These are phyloP conservation scores for Orchesella cincta DNA, from an alignment of 1,140 invertebrate species.

Conservation along the genomic window DNA sequence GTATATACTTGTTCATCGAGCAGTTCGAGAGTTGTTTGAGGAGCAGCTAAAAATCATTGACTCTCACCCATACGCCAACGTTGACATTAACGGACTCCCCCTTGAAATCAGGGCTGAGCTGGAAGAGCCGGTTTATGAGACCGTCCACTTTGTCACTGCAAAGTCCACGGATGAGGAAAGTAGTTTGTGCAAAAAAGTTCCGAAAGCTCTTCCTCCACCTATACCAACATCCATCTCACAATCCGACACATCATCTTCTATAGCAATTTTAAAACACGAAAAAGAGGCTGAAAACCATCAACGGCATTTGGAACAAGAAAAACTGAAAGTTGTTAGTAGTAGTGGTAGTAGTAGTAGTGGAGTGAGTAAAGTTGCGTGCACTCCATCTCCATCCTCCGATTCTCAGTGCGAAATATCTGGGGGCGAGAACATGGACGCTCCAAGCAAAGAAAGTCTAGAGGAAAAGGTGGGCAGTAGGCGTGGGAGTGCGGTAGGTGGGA, in stretches of 20 bases:
- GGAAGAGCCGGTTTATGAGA: conserved; percentile 52
- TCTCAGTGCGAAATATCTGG: neutral
- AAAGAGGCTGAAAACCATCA: conserved; percentile 56
- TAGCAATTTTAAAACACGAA: no score
- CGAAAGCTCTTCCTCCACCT: conserved; percentile 10
- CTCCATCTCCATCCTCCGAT: conserved; percentile 9
- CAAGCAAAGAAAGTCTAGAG: neutral
- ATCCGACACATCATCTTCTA: conserved; percentile 48
- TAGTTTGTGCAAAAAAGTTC: conserved; percentile 28
- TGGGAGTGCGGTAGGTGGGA: neutral
- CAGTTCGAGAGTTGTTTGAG: conserved; percentile 61
- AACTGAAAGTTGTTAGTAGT: neutral
- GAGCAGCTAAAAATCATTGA: conserved; percentile 63
- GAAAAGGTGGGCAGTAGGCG: neutral
- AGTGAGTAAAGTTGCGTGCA: conserved; percentile 15
- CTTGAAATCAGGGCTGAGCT: conserved; percentile 52
- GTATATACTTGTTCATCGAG: conserved; percentile 61
- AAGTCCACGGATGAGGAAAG: conserved; percentile 20
- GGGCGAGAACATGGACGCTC: neutral
- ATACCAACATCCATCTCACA: conserved; percentile 50
- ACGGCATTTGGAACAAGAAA: conserved; percentile 46
- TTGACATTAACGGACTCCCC: conserved; percentile 58
- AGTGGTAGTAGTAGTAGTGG: conserved; percentile 32
- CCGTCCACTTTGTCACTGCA: conserved; percentile 35
- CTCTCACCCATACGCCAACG: conserved; percentile 64